These are phyloP conservation scores for Aphodius granarius DNA, from an alignment of 2,888 invertebrate species.

Conservation along the genomic window DNA sequence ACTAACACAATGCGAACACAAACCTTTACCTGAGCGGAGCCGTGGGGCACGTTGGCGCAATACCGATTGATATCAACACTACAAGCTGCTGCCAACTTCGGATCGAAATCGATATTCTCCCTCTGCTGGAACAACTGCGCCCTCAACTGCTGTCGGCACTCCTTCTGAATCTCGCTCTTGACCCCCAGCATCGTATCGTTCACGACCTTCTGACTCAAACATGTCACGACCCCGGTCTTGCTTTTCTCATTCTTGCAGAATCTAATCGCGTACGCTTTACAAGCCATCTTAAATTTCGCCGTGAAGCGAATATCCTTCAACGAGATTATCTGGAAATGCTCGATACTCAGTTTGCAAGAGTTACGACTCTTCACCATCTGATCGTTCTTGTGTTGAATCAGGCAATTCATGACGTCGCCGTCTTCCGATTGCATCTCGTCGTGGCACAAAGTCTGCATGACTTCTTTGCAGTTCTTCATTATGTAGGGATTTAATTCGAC, in stretches of 20 bases:
- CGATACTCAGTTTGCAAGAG: constrained; percentile 91
- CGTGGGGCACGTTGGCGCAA: constrained; percentile 70
- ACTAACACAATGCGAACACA: too few species aligned
- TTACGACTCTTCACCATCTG: constrained; percentile 74
- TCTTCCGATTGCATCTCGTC: constrained; percentile 73
- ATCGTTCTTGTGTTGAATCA: constrained; percentile 89
- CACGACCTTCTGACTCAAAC: constrained; percentile 87
- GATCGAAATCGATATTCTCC: constrained; percentile 86
- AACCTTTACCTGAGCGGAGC: constrained; percentile 60
- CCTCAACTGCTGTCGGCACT: constrained; percentile 88
- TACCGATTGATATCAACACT: constrained; percentile 72
- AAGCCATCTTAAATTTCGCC: constrained; percentile 93
- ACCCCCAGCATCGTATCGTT: constrained; percentile 81
- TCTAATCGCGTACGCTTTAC: constrained; percentile 75
- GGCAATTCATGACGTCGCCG: constrained; percentile 91
- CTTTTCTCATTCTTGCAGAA: constrained; percentile 71
- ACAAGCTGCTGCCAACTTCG: constrained; percentile 81
- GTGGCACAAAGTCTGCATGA: constrained; percentile 77
- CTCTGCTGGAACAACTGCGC: constrained; percentile 91
- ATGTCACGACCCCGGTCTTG: constrained; percentile 80
- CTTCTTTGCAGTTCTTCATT: constrained; percentile 76
- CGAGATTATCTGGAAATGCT: constrained; percentile 95
- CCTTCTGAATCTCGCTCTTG: constrained; percentile 80
- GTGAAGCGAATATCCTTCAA: constrained; percentile 93
- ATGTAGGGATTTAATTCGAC: constrained; percentile 89